Percentiles rank a stretch among this genome's conserved stretches.
phyloP scores from a whole-genome alignment of 2,797 vertebrate species.

The Craterocephalus amniculus region DNA sequence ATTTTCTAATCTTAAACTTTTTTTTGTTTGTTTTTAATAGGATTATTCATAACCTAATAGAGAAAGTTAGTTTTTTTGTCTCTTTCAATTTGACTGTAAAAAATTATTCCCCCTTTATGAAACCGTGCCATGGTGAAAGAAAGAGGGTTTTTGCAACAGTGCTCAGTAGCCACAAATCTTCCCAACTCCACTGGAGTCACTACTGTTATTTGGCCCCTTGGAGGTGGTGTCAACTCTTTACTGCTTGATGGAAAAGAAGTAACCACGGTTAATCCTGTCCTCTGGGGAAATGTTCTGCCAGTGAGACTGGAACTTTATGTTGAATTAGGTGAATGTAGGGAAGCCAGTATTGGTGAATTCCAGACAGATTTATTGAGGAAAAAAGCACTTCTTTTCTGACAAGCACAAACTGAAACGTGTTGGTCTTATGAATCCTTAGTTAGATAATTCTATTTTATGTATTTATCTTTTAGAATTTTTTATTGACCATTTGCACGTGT shows the following conservation, averaged over 20 bases:
- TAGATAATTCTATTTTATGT: not conserved
- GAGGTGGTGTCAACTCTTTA: not conserved
- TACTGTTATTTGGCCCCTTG: not conserved
- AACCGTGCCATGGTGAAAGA: not conserved
- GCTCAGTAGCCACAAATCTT: not conserved
- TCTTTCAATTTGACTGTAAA: not conserved
- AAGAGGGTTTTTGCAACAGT: not conserved
- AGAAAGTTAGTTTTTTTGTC: not conserved
- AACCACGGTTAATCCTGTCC: constrained; percentile 14
- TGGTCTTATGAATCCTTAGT: not conserved
- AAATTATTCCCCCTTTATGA: not conserved
- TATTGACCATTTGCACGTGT: too few species aligned
- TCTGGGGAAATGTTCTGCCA: not conserved
- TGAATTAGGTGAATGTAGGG: not conserved
- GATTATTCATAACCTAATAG: not conserved
- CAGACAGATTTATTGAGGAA: not conserved
- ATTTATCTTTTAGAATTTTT: not conserved
- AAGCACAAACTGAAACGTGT: not conserved
- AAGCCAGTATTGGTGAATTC: not conserved
- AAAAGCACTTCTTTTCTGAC: not conserved
- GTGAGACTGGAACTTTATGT: not conserved
- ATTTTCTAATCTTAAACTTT: constrained; percentile 3
- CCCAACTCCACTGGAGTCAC: not conserved
- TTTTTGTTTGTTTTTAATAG: not conserved
- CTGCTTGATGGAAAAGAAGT: constrained; percentile 15